Base-by-base conservation (phyloP, 2,797 vertebrate species). In the Onychomys leucogaster region DNA sequence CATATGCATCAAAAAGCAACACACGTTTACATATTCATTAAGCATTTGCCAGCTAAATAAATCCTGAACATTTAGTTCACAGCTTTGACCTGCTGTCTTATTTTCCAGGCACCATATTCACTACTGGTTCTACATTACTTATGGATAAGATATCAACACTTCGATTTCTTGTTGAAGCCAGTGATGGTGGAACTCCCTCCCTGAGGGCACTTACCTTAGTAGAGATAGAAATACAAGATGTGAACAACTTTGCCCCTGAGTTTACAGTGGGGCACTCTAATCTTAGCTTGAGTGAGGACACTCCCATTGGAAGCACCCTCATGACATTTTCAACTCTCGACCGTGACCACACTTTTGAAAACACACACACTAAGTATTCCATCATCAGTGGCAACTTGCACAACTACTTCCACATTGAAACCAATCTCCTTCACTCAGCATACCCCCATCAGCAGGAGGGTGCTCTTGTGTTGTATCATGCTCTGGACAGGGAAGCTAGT, bases 91-190 rank as follows among this genome's bases (percentile, higher is more conserved):
- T 67, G 1, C 1, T 85, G 91, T 89, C 89, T 91, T 96, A 2
- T 96, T 96, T 99, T 99, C 37, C 97, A 99, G 99, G 99, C 76
- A 99, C 99, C 6, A 85, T 99, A 98, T 99, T 99, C 90, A 98
- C 99, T 83, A 98, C 88, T 10, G 98, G 98, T 76, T 98, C 99
- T 49, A 34, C 99, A 81, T 98, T 97, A 71, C 96, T 97, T 77
- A 95, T 98, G 94, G 97, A 98, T 88, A 98, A 98, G 78, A 98
- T 89, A 97, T 98, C 99, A 89, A 49, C 96, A 59, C 57, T 99
- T 97, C 99, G 95, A 73, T 98, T 99, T 57, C 98, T 99, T 52
- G 98, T 99, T 69, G 99, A 99, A 98, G 99, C 99, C 37, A 98
- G 85, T 46, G 99, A 99, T 85, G 97, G 98, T 85, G 99, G 99